phyloP scores from a whole-genome alignment of 2,113 vertebrate species.

The Tupaia chinensis region DNA sequence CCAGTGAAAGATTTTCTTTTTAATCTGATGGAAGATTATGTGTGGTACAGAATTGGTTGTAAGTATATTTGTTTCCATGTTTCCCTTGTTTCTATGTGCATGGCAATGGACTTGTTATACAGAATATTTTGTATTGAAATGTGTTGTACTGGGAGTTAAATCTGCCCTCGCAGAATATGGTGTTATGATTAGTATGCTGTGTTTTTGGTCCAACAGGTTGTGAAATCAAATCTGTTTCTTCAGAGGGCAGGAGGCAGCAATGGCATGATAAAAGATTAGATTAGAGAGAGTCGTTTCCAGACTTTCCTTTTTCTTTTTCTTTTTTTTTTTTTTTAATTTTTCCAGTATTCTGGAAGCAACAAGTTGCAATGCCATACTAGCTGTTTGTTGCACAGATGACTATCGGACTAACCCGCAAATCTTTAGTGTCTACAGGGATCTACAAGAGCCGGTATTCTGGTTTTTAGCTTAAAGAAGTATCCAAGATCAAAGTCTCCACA shows the following conservation, averaged over 20 bases:
- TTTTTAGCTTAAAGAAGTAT: neutral
- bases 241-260: constrained; percentile 72
- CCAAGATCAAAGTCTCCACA: neutral
- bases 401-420: neutral
- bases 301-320: neutral
- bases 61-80: constrained; percentile 56
- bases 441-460: neutral
- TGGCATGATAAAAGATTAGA: constrained; percentile 64
- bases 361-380: neutral
- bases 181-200: constrained; percentile 74
- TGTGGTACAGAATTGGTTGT: constrained; percentile 43
- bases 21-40: constrained; percentile 40
- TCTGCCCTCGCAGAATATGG: constrained; percentile 78
- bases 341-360: neutral
- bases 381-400: neutral
- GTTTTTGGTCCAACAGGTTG: constrained; percentile 77
- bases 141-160: constrained; percentile 70
- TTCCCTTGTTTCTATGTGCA: constrained; percentile 64
- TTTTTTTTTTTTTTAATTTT: too few species aligned
- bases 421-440: neutral
- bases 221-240: constrained; percentile 77
- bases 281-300: constrained; percentile 18
- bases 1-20: constrained; percentile 13
- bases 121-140: constrained; percentile 67
- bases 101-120: constrained; percentile 58